Evolutionary conservation across 2,888 invertebrate genomes (phyloP), one percentile per base, ranked within the genome.

Genomic region (Ormyrus rosae): DNA sequence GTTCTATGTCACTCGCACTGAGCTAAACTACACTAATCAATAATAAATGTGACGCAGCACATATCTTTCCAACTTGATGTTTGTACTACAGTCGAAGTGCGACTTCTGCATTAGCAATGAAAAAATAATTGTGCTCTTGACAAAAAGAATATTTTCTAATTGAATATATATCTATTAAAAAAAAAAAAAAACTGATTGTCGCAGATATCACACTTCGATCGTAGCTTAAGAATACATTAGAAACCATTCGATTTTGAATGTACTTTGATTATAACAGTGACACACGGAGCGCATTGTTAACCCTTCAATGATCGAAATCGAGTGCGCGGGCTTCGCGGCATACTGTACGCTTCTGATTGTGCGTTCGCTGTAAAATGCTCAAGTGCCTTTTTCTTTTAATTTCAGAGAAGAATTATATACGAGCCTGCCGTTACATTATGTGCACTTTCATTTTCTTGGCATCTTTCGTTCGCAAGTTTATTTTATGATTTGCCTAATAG

Each of bases 41-140:
- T 80, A 78, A 78, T 80, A 78, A 78, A 86, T 85, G 85, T 85
- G 84, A 83, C 86, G 85, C 84, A 84, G 86, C 87, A 87, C 88
- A 87, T 87, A 87, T 90, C 90, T 90, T 89, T 90, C 89, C 89
- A 89, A 89, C 86, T 86, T 76, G 78, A 78, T 83, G 78, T 82
- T 81, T 76, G 76, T 61, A 75, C 73, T 81, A 58, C 79, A 63
- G 64, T 80, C 58, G 53, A 76, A 71, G 75, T 75, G 78, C 13
- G 65, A 71, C 69, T 69, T 78, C n/a, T 71, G 55, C 46, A 45
- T 6, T 51, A 55, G 9, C 10, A 34, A 64, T 53, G 63, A 63
- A 7, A 48, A 63, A 51, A 50, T 63, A 45, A 55, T 51, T 11
- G 46, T 45, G 11, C 9, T 19, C 34, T 4, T 34, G 51, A 4